These are phyloP conservation scores for Catocala sponsa DNA, from an alignment of 2,888 invertebrate species.

Conservation along the genomic window DNA sequence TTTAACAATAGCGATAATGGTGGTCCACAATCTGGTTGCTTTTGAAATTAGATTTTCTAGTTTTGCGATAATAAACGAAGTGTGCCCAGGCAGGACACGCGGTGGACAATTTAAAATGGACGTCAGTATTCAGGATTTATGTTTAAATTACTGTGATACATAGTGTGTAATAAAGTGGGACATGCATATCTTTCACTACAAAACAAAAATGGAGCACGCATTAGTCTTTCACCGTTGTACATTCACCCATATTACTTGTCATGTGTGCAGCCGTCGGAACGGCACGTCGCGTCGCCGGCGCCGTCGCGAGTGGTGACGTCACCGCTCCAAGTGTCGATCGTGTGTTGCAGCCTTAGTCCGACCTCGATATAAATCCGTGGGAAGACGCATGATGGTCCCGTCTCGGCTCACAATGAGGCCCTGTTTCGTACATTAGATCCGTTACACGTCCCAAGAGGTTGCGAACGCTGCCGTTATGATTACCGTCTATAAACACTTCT, in stretches of 20 bases:
- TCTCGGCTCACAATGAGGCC: conserved; percentile 53
- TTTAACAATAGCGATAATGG: too few species aligned
- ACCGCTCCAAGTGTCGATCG: conserved; percentile 37
- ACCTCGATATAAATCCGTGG: conserved; percentile 76
- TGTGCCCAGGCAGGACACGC: too few species aligned
- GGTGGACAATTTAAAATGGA: too few species aligned
- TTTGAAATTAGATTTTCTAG: too few species aligned
- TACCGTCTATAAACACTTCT: conserved; percentile 39
- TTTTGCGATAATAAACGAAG: too few species aligned
- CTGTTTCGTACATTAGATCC: conserved; percentile 44
- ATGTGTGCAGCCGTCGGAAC: conserved; percentile 14
- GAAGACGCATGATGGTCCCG: conserved; percentile 64
- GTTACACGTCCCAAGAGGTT: conserved; percentile 49
- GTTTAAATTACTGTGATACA: too few species aligned
- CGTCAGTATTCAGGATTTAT: too few species aligned
- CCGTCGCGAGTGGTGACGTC: conserved; percentile 11
- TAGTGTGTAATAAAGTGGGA: neutral
- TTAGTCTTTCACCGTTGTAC: conserved; percentile 10
- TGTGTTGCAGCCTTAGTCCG: conserved; percentile 52
- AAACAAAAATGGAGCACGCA: neutral
- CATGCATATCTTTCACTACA: neutral
- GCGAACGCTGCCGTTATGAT: conserved; percentile 56
- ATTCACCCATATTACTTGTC: conserved; percentile 12
- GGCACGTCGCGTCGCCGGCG: too few species aligned
- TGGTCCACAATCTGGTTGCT: too few species aligned